Evolutionary conservation across 1,140 invertebrate species (phyloP).

Genomic region (Anastrepha obliqua): DNA sequence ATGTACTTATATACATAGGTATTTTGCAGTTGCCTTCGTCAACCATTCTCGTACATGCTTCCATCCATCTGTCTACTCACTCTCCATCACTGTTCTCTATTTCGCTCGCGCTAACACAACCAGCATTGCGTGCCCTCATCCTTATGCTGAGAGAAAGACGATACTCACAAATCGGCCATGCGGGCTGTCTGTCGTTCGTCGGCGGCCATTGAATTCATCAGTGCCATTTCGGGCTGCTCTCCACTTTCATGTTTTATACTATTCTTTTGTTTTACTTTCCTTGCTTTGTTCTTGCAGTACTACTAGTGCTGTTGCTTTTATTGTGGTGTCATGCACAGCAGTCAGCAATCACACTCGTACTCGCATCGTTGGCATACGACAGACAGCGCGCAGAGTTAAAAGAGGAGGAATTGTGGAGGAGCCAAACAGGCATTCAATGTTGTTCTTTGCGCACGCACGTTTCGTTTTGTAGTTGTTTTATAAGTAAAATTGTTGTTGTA

Average conservation of each 20-base stretch:
- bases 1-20: background rate
- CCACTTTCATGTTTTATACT: background rate
- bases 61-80: background rate
- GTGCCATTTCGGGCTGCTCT: constrained; percentile 30
- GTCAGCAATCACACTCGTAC: background rate
- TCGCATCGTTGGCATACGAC: background rate
- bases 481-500: background rate
- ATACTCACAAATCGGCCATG: background rate
- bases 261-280: constrained; percentile 26
- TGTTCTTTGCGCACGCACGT: background rate
- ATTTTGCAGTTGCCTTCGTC: constrained; percentile 3
- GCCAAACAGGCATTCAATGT: background rate
- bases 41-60: background rate
- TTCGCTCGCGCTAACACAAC: background rate
- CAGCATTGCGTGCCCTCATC: background rate
- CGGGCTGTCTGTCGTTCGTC: constrained; percentile 5
- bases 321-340: background rate
- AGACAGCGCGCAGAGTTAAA: background rate
- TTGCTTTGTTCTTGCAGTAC: background rate
- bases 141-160: constrained; percentile 11
- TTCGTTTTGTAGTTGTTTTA: constrained; percentile 7
- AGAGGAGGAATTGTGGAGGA: background rate
- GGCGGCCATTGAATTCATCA: constrained; percentile 41
- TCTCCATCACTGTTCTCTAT: background rate
- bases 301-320: background rate